A percentile compares a stretch with the other conserved stretches of the same genome.
phyloP scores from a whole-genome alignment of 2,888 invertebrate species.

The Megamerina dolium region DNA sequence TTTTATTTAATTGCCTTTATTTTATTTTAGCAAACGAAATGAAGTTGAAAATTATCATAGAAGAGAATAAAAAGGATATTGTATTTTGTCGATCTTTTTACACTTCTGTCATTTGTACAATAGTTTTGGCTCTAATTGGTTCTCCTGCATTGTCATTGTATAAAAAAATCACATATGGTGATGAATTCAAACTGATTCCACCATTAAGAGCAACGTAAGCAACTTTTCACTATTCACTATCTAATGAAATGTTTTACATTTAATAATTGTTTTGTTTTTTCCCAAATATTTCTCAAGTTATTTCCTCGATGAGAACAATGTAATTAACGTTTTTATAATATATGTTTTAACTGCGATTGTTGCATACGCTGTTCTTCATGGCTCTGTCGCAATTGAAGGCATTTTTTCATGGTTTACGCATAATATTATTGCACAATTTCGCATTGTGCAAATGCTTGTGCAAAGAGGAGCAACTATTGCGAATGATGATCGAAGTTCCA shows the following conservation, averaged over 20 bases:
- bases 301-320: no score
- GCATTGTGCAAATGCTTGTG: not conserved
- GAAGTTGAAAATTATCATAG: not conserved
- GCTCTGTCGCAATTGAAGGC: conserved; percentile 14
- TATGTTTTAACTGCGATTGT: conserved; percentile 11
- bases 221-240: no score
- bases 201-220: not conserved
- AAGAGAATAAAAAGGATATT: not conserved
- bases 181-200: not conserved
- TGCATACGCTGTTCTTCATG: not conserved
- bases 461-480: not conserved
- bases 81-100: no score
- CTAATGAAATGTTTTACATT: no score
- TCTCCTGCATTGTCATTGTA: no score
- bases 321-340: no score
- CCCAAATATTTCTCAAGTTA: no score
- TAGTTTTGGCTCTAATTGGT: no score
- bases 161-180: no score
- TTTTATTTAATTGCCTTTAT: not conserved
- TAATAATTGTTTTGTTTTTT: no score
- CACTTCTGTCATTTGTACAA: no score
- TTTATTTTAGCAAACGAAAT: not conserved
- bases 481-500: not conserved
- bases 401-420: conserved; percentile 20
- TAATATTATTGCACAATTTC: conserved; percentile 19